Conservation (phyloP, 2,888 invertebrate species). For the Dryobota labecula region DNA sequence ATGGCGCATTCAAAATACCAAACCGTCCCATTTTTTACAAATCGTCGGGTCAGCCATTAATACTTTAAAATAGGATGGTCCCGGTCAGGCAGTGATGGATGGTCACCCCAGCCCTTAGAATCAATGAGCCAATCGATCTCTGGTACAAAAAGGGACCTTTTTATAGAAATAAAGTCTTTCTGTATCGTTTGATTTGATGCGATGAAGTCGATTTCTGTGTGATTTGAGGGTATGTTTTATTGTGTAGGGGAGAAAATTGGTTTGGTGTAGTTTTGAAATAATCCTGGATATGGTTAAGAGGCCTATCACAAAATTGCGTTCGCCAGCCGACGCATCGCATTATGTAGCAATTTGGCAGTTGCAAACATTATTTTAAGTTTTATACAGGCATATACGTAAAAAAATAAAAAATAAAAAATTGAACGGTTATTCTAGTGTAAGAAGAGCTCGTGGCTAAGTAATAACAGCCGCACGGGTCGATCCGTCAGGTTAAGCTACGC, state of each 20-base stretch:
- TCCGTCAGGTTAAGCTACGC: too few relatives aligned
- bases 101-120: constrained; percentile 33
- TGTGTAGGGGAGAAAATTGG: not conserved
- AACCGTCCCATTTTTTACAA: constrained; percentile 33
- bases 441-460: too few relatives aligned
- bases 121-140: constrained; percentile 54
- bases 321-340: too few relatives aligned
- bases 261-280: not conserved
- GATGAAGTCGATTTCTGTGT: constrained; percentile 5
- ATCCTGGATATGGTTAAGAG: not conserved
- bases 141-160: constrained; percentile 27
- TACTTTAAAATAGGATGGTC: constrained; percentile 37
- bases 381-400: too few relatives aligned
- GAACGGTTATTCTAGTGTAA: too few relatives aligned
- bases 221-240: not conserved
- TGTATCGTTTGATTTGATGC: constrained; percentile 20
- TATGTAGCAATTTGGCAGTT: too few relatives aligned
- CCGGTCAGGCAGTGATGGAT: constrained; percentile 45
- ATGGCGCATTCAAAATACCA: constrained; percentile 23
- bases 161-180: constrained; percentile 34
- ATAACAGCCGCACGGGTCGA: too few relatives aligned
- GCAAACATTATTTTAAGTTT: too few relatives aligned
- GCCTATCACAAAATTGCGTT: too few relatives aligned
- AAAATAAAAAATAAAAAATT: too few relatives aligned
- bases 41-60: constrained; percentile 15